Conservation (phyloP, 2,797 vertebrate genomes). For the Rachycentron canadum region DNA sequence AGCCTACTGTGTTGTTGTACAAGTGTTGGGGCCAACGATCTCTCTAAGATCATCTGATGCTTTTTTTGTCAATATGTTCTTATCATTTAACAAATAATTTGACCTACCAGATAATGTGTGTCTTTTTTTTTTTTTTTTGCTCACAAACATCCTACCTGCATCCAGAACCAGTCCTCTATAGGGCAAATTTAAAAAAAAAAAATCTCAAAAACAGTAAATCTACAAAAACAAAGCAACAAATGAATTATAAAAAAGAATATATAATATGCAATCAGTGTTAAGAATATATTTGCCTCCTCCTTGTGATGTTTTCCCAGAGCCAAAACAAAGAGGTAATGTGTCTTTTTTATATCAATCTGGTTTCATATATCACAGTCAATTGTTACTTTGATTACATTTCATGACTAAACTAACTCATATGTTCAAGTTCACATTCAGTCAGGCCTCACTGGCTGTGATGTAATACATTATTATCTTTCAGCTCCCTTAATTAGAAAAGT, state of each 20-base stretch:
- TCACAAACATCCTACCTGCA: constrained; percentile 33
- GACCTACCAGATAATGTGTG: constrained; percentile 20
- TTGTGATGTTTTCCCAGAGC: constrained; percentile 41
- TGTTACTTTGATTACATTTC: constrained; percentile 48
- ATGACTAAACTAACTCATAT: constrained; percentile 37
- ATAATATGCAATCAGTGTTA: constrained; percentile 24
- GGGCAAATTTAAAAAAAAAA: constrained; percentile 2
- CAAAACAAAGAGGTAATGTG: constrained; percentile 29
- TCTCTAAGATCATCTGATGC: neutral
- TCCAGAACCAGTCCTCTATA: constrained; percentile 21
- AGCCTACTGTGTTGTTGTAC: neutral
- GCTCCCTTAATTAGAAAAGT: constrained; percentile 26
- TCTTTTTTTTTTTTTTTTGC: too few relatives aligned
- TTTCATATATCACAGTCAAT: constrained; percentile 37
- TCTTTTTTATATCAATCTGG: constrained; percentile 26
- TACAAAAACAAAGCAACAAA: constrained; percentile 14
- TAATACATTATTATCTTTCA: constrained; percentile 20
- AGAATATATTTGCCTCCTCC: neutral
- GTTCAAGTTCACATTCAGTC: constrained; percentile 43
- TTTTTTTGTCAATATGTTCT: neutral
- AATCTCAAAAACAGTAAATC: constrained; percentile 23
- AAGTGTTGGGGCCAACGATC: neutral
- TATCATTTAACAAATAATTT: constrained; percentile 17
- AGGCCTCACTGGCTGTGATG: constrained; percentile 17
- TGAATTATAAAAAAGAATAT: constrained; percentile 15